phyloP scores from a whole-genome alignment of 2,888 invertebrate species.

The Hypolimnas misippus region DNA sequence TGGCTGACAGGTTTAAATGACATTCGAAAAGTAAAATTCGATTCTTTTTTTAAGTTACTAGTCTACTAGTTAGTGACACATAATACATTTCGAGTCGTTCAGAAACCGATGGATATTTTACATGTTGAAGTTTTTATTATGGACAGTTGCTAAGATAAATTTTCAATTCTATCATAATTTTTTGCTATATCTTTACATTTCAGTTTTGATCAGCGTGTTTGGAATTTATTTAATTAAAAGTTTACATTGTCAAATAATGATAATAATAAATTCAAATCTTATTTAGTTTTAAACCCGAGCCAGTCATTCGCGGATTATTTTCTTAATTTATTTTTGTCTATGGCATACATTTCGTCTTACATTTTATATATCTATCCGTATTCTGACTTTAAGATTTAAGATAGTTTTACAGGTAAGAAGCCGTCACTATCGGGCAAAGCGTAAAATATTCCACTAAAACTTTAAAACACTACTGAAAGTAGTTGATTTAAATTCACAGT shows the following conservation, averaged over 20 bases:
- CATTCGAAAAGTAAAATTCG: neutral
- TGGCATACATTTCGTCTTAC: too few species aligned
- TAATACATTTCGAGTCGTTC: neutral
- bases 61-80: neutral
- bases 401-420: neutral
- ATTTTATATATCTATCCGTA: too few species aligned
- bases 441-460: neutral
- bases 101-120: neutral
- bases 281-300: too few species aligned
- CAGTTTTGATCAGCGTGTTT: neutral
- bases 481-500: neutral
- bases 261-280: too few species aligned
- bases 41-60: neutral
- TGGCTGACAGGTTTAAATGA: too few species aligned
- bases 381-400: too few species aligned
- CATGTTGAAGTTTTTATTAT: neutral
- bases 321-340: too few species aligned
- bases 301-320: too few species aligned
- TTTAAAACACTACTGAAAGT: neutral
- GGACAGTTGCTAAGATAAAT: neutral
- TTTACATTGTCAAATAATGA: too few species aligned
- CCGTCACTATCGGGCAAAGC: neutral
- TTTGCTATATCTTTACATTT: neutral
- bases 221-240: neutral
- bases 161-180: neutral